A percentile compares a stretch with the other conserved stretches of the same genome.
phyloP scores from a whole-genome alignment of 2,888 invertebrate species.

The Smittia aterrima region DNA sequence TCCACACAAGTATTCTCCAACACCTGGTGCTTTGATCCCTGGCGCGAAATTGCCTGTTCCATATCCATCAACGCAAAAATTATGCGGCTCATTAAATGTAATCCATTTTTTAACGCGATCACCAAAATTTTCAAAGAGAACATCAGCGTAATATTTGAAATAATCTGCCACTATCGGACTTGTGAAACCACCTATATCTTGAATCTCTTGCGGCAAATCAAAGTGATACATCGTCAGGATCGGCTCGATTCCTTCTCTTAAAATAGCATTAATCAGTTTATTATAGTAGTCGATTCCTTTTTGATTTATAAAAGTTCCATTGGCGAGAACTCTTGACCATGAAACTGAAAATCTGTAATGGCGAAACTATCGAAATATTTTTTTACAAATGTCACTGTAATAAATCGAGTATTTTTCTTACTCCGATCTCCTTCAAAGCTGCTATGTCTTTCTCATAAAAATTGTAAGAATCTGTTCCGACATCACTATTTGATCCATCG shows the following conservation, averaged over 20 bases:
- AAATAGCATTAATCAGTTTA: conserved; percentile 61
- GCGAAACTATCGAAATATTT: too few species aligned
- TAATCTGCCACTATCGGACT: conserved; percentile 58
- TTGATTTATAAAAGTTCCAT: conserved; percentile 58
- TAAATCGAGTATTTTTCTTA: conserved; percentile 44
- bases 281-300: conserved; percentile 66
- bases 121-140: conserved; percentile 56
- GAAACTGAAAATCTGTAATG: conserved; percentile 61
- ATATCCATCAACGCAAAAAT: conserved; percentile 53
- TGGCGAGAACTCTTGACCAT: conserved; percentile 65
- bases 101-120: conserved; percentile 56
- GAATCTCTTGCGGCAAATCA: conserved; percentile 60
- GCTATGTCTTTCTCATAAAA: conserved; percentile 59
- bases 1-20: conserved; percentile 58
- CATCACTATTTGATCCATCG: conserved; percentile 57
- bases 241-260: conserved; percentile 59
- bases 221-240: conserved; percentile 64
- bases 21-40: conserved; percentile 51
- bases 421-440: conserved; percentile 57
- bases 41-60: conserved; percentile 51
- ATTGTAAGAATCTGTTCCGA: conserved; percentile 63
- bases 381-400: too few species aligned
- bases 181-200: conserved; percentile 61
- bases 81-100: conserved; percentile 60
- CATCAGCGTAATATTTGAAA: conserved; percentile 59